Evolutionary conservation across 92 coral and sea anemone genomes (phyloP).

Genomic region (Porites lobata): DNA sequence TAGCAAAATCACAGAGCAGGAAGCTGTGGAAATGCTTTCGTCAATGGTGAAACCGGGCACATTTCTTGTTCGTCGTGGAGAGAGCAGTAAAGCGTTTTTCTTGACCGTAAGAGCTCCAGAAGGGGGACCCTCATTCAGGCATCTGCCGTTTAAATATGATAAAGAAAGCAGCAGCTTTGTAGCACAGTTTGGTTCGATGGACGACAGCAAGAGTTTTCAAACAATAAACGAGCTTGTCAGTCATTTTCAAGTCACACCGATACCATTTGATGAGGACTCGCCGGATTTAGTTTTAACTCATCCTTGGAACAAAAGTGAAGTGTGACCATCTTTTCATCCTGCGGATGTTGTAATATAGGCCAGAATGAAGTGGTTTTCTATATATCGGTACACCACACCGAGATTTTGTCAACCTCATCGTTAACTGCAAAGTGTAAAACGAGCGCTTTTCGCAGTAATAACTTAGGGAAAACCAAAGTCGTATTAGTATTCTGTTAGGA

Average conservation of each 20-base stretch:
- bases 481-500: no score
- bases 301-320: conserved; percentile 75
- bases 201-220: conserved; percentile 63
- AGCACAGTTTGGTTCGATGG: conserved; percentile 76
- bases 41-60: conserved; percentile 85
- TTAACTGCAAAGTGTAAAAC: no score
- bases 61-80: conserved; percentile 89
- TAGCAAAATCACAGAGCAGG: conserved; percentile 68
- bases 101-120: conserved; percentile 89
- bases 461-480: no score
- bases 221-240: conserved; percentile 79
- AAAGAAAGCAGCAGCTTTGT: conserved; percentile 59
- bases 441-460: no score
- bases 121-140: conserved; percentile 84
- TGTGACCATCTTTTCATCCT: not conserved
- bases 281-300: conserved; percentile 82
- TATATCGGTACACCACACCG: not conserved
- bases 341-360: not conserved
- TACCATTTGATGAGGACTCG: conserved; percentile 77
- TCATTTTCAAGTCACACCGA: conserved; percentile 89
- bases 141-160: conserved; percentile 75
- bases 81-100: conserved; percentile 66
- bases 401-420: not conserved
- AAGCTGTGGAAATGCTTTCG: conserved; percentile 82
- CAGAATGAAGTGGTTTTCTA: not conserved